Evolutionary conservation across 2,113 vertebrate species (phyloP), one percentile per base, ranked within the genome.

Genomic region (Cinclus mexicanus): DNA sequence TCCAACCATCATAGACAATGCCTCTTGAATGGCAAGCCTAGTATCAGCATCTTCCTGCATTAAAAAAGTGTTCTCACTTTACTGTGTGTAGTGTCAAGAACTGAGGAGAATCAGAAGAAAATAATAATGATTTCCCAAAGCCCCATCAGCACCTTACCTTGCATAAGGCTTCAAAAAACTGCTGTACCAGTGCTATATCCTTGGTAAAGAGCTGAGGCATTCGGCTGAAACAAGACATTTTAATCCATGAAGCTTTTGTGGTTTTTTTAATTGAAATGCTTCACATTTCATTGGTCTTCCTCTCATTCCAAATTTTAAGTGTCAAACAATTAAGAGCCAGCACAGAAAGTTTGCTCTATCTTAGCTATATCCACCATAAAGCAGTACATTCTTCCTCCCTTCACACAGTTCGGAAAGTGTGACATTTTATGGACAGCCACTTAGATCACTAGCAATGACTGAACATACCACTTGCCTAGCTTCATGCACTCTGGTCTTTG

Each of bases 181-280:
- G 99, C 96, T 99, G 99, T 46, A 99, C 99, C 52, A 99, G 98
- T 21, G 99, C 99, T 90, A 99, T 99, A 93, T 99, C 99, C 98
- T 99, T 99, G 33, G 99, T 99, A 96, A 99, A 99, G 63, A 99
- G 98, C 95, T 99, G 99, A 14, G 99, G 99, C 99, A 99, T 99
- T 87, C 99, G 99, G 94, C 99, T 99, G 95, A 69, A 98, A 97
- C 31, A 97, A 97, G 93, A 94, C 28, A 90, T 70, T 89, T 80
- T 25, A 28, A 67, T 74, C 42, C 6, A 39, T 84, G 0, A 87
- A 49, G 9, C 4, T 39, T 76, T 47, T 16, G 2, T 28, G 0
- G 35, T 37, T 1, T 56, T 50, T 79, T 29, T 28, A 49, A 37
- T 11, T 20, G 1, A 60, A 91, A 76, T 67, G 9, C 35, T 87